A percentile compares a stretch with the other conserved stretches of the same genome.
Evolutionary conservation across 1,140 invertebrate species (phyloP).

Genomic region (Chrysopa pallens): DNA sequence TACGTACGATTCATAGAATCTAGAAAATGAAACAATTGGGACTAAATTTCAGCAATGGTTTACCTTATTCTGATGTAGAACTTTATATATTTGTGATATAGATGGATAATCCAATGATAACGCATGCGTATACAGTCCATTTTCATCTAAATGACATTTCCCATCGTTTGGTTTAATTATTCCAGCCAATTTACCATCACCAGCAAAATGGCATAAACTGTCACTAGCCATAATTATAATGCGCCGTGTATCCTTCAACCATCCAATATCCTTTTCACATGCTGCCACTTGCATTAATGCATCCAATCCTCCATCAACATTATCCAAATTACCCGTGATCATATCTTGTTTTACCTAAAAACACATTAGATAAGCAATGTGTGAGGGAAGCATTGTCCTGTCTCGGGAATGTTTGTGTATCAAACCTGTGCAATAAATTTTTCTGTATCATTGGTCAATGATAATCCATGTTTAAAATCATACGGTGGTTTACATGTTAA

Average conservation of each 20-base stretch:
- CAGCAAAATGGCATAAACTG: slow-evolving; percentile 23
- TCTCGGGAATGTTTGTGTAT: neutral
- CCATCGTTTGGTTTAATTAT: slow-evolving; percentile 3
- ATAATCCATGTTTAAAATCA: neutral
- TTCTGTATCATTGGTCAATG: neutral
- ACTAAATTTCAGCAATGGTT: too few relatives aligned
- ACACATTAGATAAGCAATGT: too few relatives aligned
- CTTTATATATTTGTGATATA: neutral
- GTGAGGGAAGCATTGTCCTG: too few relatives aligned
- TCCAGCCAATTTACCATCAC: slow-evolving; percentile 22
- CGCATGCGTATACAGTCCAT: neutral
- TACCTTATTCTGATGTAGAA: neutral
- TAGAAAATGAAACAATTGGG: too few relatives aligned
- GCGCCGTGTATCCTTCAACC: slow-evolving; percentile 20
- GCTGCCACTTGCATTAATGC: slow-evolving; percentile 35
- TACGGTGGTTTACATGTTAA: neutral
- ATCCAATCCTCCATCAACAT: slow-evolving; percentile 40
- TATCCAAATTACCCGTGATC: slow-evolving; percentile 36
- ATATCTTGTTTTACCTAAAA: slow-evolving; percentile 6
- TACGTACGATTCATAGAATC: too few relatives aligned
- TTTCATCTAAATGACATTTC: neutral
- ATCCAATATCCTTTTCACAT: slow-evolving; percentile 20
- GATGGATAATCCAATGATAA: neutral
- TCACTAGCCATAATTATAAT: slow-evolving; percentile 24
- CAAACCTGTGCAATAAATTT: neutral